Evolutionary conservation across 2,888 invertebrate species (phyloP), one percentile per base, ranked within the genome.

Genomic region (Yponomeuta sedellus): DNA sequence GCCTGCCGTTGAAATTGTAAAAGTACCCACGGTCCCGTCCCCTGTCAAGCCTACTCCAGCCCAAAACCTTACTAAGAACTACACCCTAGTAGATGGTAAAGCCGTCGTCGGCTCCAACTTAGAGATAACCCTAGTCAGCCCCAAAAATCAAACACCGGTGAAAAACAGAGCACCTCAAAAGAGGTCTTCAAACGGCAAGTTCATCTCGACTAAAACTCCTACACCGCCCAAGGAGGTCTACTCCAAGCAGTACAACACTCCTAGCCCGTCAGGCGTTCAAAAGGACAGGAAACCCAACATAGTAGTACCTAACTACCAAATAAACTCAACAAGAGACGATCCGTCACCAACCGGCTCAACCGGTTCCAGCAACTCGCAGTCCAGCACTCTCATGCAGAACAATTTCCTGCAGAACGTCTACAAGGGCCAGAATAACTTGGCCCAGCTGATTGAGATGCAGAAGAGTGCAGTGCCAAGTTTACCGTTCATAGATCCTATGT

Each of bases 121-220:
- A 66, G 95, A 95, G 76, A 95, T 95, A 34, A 95, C 95, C 0
- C 77, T 95, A 69, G 95, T 95, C 0, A 92, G 90, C 67, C 92
- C 93, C 0, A 81, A 78, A 79, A 78, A 77, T 0, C 80, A 77
- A 61, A 84, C 80, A 4, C 84, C 82, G 0, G 71, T 74, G 0
- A 84, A 83, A 2, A 79, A 78, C 4, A 70, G 88, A 28, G 74
- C 79, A 0, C 83, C 88, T 0, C 92, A 92, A 58, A 93, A 93
- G 65, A 75, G 93, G 19, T 85, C 92, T 0, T 86, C 92, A 0
- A 91, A 92, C 65, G 93, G 94, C 0, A 93, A 93, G 73, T 93
- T 92, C 69, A 79, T 91, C 64, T 82, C 87, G 0, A 85, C 90
- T 0, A 93, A 92, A 74, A 78, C 85, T 0, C 91, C 83, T 0